Evolutionary conservation across 1,140 invertebrate species (phyloP).

Genomic region (Dinoponera quadriceps): DNA sequence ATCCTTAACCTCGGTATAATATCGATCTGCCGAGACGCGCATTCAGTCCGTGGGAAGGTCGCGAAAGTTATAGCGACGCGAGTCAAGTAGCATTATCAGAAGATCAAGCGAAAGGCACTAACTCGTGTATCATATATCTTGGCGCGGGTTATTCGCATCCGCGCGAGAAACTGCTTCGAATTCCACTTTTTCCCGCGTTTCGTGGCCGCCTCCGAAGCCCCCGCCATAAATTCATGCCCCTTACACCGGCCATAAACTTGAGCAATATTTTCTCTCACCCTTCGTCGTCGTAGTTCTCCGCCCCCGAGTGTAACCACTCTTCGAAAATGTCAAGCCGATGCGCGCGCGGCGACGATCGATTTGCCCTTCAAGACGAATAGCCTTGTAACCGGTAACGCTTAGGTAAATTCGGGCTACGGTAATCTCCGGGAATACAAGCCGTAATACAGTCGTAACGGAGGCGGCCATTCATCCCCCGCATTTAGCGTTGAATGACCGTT

Average conservation of each 20-base stretch:
- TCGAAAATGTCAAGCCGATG: constrained; percentile 46
- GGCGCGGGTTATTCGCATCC: constrained; percentile 66
- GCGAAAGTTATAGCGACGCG: constrained; percentile 28
- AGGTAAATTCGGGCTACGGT: constrained; percentile 46
- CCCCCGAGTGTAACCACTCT: constrained; percentile 31
- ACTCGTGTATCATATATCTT: constrained; percentile 60
- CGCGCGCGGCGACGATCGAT: constrained; percentile 36
- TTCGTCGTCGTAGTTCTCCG: constrained; percentile 43
- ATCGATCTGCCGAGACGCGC: neutral
- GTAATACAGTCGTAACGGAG: neutral
- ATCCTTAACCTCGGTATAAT: too few species aligned
- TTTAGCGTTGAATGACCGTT: constrained; percentile 33
- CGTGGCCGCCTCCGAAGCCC: constrained; percentile 32
- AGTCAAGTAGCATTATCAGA: constrained; percentile 52
- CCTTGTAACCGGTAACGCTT: constrained; percentile 50
- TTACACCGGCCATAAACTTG: constrained; percentile 63
- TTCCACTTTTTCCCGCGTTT: constrained; percentile 55
- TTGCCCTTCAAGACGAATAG: constrained; percentile 45
- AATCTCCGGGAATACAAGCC: constrained; percentile 42
- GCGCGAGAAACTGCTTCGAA: constrained; percentile 57
- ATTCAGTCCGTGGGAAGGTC: constrained; percentile 7
- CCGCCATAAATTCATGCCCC: constrained; percentile 68
- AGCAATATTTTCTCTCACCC: constrained; percentile 61
- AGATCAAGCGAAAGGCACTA: constrained; percentile 51
- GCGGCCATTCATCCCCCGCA: neutral